phyloP scores from a whole-genome alignment of 2,113 vertebrate species.

The Pachypanchax playfairii region DNA sequence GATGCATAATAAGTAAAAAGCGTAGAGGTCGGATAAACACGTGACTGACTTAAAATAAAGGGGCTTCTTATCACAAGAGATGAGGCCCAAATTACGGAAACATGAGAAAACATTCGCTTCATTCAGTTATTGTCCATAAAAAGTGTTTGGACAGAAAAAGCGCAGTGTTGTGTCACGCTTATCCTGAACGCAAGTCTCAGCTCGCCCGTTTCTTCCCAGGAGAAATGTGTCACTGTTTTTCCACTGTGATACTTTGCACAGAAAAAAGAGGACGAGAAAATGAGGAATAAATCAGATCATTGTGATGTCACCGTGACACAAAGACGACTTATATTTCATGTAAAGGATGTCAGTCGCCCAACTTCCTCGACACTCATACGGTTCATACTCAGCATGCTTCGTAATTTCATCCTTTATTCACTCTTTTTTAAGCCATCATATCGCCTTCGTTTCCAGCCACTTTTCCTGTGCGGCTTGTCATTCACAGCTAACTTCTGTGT shows the following conservation, averaged over 20 bases:
- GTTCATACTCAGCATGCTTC: constrained; percentile 37
- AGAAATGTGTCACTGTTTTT: neutral
- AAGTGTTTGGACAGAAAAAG: constrained; percentile 9
- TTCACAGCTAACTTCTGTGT: constrained; percentile 80
- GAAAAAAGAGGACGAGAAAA: constrained; percentile 16
- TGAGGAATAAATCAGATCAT: constrained; percentile 36
- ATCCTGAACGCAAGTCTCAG: neutral
- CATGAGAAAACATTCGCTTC: neutral
- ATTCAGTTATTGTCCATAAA: neutral
- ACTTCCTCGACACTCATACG: constrained; percentile 67
- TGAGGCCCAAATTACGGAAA: constrained; percentile 16
- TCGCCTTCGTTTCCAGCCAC: constrained; percentile 66
- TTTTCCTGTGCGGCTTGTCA: constrained; percentile 75
- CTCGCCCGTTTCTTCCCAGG: neutral
- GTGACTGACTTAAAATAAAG: constrained; percentile 40
- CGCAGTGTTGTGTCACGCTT: neutral
- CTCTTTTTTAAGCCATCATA: constrained; percentile 69
- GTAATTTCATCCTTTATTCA: constrained; percentile 35
- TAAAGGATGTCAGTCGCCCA: constrained; percentile 58
- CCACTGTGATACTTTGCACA: neutral
- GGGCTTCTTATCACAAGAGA: constrained; percentile 6
- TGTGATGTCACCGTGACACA: constrained; percentile 43
- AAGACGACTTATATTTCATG: constrained; percentile 55
- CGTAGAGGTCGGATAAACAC: constrained; percentile 27
- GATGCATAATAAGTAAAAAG: constrained; percentile 45